Conservation (phyloP, 2,797 vertebrate genomes). For the Gallirallus australis region DNA sequence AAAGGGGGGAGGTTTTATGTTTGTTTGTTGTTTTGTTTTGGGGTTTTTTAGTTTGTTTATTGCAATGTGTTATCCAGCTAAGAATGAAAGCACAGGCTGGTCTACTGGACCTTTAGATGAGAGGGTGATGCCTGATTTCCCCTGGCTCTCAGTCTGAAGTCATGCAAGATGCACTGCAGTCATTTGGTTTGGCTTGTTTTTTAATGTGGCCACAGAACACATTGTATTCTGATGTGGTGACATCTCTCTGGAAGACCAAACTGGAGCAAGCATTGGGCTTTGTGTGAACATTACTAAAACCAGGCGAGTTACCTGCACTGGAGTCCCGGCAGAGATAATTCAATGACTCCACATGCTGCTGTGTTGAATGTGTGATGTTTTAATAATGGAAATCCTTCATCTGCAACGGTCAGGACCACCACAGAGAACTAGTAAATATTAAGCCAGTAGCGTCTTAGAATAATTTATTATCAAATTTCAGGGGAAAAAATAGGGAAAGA, state of each 20-base stretch:
- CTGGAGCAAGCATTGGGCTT: conserved; percentile 28
- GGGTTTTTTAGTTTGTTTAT: not conserved
- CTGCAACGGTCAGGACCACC: not conserved
- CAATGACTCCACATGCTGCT: not conserved
- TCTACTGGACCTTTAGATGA: not conserved
- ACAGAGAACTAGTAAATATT: not conserved
- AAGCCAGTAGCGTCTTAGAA: not conserved
- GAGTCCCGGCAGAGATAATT: not conserved
- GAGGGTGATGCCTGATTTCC: not conserved
- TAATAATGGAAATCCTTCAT: not conserved
- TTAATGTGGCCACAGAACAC: not conserved
- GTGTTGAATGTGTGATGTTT: not conserved
- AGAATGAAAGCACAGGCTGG: not conserved
- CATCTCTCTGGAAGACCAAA: not conserved
- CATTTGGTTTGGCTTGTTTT: not conserved
- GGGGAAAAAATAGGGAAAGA: not conserved
- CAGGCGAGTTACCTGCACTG: not conserved
- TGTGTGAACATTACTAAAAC: not conserved
- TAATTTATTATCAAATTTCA: not conserved
- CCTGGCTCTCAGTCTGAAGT: not conserved
- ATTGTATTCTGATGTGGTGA: not conserved
- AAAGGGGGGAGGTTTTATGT: not conserved
- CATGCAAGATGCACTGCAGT: not conserved
- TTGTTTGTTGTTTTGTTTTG: not conserved
- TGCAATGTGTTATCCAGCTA: not conserved